Evolutionary conservation across 2,888 invertebrate genomes (phyloP).

Genomic region (Drosophila borborema): DNA sequence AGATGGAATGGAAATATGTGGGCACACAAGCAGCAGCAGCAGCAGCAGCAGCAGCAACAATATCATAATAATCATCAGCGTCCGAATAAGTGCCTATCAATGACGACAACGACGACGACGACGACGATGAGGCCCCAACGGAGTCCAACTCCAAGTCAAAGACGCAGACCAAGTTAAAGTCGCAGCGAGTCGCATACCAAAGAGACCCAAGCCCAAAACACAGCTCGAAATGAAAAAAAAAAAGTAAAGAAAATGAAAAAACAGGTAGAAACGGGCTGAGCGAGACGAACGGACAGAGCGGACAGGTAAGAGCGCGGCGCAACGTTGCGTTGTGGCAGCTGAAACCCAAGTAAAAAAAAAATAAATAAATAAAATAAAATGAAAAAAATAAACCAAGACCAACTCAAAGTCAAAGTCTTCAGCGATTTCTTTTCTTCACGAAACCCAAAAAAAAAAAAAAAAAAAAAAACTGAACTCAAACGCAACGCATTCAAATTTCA

Average conservation of each 20-base stretch:
- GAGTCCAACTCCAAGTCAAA: constrained; percentile 53
- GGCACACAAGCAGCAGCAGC: constrained; percentile 40
- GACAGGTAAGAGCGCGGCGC: constrained; percentile 30
- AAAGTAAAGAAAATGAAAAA: constrained; percentile 28
- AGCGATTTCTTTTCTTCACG: constrained; percentile 56
- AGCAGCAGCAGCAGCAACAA: constrained; percentile 62
- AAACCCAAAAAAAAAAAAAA: constrained; percentile 17
- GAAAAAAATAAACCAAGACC: constrained; percentile 4
- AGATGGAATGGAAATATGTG: constrained; percentile 56
- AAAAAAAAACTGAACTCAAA: constrained; percentile 16
- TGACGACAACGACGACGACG: constrained; percentile 60
- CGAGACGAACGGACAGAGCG: constrained; percentile 18
- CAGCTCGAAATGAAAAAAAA: constrained; percentile 42
- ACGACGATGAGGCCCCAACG: constrained; percentile 57
- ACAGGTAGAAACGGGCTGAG: constrained; percentile 53
- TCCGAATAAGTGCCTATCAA: constrained; percentile 79
- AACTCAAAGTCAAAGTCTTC: constrained; percentile 39
- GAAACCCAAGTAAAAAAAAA: constrained; percentile 41
- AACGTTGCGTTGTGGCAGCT: constrained; percentile 43
- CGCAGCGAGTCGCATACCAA: constrained; percentile 62
- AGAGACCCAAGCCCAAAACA: constrained; percentile 69
- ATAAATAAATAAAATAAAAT: constrained; percentile 22
- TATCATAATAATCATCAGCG: constrained; percentile 76
- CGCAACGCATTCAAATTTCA: constrained; percentile 66
- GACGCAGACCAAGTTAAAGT: constrained; percentile 47